Evolutionary conservation across 2,113 vertebrate species (phyloP).

Genomic region (Damaliscus lunatus): DNA sequence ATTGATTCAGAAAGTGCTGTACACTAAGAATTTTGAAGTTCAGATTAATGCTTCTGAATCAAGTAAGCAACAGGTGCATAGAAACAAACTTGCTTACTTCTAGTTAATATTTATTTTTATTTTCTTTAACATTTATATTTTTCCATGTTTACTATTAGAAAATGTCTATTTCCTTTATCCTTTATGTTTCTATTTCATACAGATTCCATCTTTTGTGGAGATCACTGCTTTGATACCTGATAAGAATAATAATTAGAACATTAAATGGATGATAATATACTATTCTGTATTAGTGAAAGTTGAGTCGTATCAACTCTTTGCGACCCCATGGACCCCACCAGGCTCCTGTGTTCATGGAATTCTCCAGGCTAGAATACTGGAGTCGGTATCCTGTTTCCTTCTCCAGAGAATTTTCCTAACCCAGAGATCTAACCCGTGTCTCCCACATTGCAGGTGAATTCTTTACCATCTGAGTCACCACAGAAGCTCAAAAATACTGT

Average conservation of each 20-base stretch:
- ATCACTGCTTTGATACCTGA: neutral
- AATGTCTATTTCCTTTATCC: neutral
- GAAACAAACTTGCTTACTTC: neutral
- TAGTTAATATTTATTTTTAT: neutral
- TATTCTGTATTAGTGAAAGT: neutral
- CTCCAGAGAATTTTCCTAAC: neutral
- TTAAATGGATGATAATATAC: neutral
- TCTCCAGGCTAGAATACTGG: neutral
- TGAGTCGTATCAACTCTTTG: accelerated
- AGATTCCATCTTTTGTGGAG: neutral
- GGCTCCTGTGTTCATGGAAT: neutral
- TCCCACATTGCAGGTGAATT: neutral
- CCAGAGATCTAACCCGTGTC: neutral
- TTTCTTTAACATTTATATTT: neutral
- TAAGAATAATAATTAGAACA: neutral
- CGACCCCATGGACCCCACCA: neutral
- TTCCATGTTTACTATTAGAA: neutral
- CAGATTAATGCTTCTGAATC: neutral
- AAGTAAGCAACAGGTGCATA: neutral
- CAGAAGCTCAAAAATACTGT: neutral
- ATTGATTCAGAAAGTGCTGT: neutral
- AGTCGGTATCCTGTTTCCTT: neutral
- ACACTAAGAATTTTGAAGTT: neutral
- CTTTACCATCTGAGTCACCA: accelerated
- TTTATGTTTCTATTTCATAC: neutral